phyloP scores from a whole-genome alignment of 1,140 invertebrate genomes.

The Eurosta solidaginis region DNA sequence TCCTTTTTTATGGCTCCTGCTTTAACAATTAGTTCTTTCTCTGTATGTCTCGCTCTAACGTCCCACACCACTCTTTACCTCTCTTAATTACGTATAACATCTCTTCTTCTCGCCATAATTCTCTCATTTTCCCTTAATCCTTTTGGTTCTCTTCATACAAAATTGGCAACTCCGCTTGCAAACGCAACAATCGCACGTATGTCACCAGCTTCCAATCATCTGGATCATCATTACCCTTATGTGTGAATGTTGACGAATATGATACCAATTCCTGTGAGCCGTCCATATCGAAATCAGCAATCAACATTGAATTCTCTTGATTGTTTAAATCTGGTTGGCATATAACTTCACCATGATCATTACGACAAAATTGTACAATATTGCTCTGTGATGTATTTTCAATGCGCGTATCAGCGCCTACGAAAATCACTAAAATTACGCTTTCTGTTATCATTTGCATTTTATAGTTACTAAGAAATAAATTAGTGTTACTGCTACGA shows the following conservation, averaged over 20 bases:
- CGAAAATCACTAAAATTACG: constrained; percentile 76
- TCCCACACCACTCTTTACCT: too few relatives aligned
- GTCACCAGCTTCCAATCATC: constrained; percentile 66
- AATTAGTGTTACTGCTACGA: constrained; percentile 1
- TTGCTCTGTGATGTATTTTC: constrained; percentile 76
- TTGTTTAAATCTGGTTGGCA: constrained; percentile 76
- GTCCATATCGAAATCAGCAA: constrained; percentile 74
- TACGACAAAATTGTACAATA: constrained; percentile 71
- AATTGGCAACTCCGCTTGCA: constrained; percentile 71
- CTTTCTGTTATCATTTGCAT: constrained; percentile 67
- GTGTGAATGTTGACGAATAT: constrained; percentile 70
- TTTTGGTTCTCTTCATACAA: neutral
- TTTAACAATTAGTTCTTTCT: too few relatives aligned
- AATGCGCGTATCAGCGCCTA: constrained; percentile 70
- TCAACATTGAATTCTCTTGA: constrained; percentile 71
- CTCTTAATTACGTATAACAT: too few relatives aligned
- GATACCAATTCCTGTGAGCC: constrained; percentile 75
- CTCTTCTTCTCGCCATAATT: too few relatives aligned
- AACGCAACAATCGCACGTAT: constrained; percentile 67
- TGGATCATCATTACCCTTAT: constrained; percentile 57
- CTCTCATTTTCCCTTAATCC: neutral
- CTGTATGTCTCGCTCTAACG: too few relatives aligned
- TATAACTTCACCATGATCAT: constrained; percentile 61
- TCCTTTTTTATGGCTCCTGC: too few relatives aligned
- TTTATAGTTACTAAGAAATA: constrained; percentile 45